phyloP scores from a whole-genome alignment of 2,888 invertebrate species.

The Sarcophaga carnaria region DNA sequence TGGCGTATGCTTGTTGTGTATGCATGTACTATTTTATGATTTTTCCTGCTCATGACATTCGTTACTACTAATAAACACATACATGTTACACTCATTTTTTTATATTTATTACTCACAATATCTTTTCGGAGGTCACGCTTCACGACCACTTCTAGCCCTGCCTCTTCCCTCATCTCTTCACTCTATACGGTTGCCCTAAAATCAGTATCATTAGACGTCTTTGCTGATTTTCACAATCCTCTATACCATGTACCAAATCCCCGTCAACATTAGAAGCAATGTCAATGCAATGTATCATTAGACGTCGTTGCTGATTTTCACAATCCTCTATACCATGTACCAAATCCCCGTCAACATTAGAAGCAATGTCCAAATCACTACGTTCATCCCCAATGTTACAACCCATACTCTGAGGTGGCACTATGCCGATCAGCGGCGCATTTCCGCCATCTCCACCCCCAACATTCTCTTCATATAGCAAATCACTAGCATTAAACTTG shows the following conservation, averaged over 20 bases:
- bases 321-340: background rate
- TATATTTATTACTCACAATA: background rate
- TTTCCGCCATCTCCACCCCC: conserved; percentile 1
- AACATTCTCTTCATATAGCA: conserved; percentile 1
- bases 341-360: no score
- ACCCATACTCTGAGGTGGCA: background rate
- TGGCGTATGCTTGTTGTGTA: no score
- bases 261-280: background rate
- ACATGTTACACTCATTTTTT: conserved; percentile 13
- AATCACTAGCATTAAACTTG: background rate
- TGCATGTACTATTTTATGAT: no score
- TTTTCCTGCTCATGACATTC: background rate
- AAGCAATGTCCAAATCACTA: background rate
- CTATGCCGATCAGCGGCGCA: background rate
- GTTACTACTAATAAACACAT: conserved; percentile 1
- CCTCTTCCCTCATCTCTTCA: no score
- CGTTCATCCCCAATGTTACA: background rate
- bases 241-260: no score
- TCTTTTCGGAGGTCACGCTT: conserved; percentile 4
- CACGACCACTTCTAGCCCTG: background rate
- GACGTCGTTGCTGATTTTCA: background rate
- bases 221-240: background rate
- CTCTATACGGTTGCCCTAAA: background rate
- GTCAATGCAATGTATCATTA: background rate
- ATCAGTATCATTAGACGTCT: background rate